Conservation (phyloP, 2,888 invertebrate genomes). For the Heliconius ismenius region DNA sequence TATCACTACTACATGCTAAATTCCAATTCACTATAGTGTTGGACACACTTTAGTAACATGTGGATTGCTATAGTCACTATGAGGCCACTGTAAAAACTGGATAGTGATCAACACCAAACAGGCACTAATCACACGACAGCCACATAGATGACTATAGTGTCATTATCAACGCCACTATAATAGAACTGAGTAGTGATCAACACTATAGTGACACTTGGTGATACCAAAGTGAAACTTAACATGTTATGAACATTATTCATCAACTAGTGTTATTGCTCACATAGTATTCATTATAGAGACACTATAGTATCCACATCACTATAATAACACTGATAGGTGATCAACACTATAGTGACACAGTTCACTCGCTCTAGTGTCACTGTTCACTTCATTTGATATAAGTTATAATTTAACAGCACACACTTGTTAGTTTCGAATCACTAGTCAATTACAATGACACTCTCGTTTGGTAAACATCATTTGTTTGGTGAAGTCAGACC, state of each 20-base stretch:
- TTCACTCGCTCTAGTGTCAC: background rate
- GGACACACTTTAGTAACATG: background rate
- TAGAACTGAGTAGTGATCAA: no score
- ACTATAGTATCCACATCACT: background rate
- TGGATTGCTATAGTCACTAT: background rate
- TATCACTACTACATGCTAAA: slow-evolving; percentile 17
- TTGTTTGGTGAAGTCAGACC: slow-evolving; percentile 81
- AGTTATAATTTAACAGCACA: slow-evolving; percentile 4
- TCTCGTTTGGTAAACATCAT: slow-evolving; percentile 57
- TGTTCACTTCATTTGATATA: background rate
- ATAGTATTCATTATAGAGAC: background rate
- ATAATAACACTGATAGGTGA: background rate
- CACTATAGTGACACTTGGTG: no score
- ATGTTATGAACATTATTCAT: no score
- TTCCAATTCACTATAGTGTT: background rate
- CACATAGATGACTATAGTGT: no score
- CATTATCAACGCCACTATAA: no score
- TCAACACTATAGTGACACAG: background rate
- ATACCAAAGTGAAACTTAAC: no score
- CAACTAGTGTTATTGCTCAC: background rate
- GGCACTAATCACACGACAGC: background rate
- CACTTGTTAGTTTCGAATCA: slow-evolving; percentile 29
- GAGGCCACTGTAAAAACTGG: background rate
- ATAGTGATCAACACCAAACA: background rate
- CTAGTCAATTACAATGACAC: slow-evolving; percentile 49